Percentiles rank a stretch among this genome's conserved stretches.
Evolutionary conservation across 2,888 invertebrate genomes (phyloP).

Genomic region (Notocelia uddmanniana): DNA sequence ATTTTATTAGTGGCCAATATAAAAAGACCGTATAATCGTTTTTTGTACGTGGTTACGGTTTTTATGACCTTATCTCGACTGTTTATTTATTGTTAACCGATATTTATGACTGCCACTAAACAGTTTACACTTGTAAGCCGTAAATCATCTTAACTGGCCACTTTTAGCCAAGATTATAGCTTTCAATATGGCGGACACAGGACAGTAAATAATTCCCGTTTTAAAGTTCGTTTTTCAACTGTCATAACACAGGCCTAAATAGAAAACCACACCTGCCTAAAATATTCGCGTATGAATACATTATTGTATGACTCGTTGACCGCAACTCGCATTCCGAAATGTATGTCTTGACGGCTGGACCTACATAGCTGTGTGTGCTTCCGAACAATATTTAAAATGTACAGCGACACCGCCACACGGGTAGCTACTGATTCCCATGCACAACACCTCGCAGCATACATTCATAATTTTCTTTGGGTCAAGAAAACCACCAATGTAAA

Average conservation of each 20-base stretch:
- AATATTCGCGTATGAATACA: constrained; percentile 42
- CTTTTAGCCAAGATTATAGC: constrained; percentile 35
- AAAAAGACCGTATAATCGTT: constrained; percentile 57
- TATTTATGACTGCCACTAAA: constrained; percentile 63
- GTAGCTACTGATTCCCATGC: constrained; percentile 68
- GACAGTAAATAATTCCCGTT: constrained; percentile 36
- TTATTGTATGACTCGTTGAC: constrained; percentile 44
- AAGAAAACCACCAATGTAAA: constrained; percentile 67
- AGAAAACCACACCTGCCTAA: constrained; percentile 32
- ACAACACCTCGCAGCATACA: constrained; percentile 60
- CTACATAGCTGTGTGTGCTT: constrained; percentile 62
- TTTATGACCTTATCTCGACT: constrained; percentile 61
- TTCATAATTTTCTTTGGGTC: constrained; percentile 82
- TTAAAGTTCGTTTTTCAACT: constrained; percentile 9
- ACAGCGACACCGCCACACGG: constrained; percentile 58
- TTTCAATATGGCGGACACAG: constrained; percentile 31
- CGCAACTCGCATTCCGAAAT: constrained; percentile 58
- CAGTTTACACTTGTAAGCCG: constrained; percentile 56
- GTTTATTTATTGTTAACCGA: constrained; percentile 63
- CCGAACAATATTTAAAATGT: constrained; percentile 65
- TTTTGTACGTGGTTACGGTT: constrained; percentile 60
- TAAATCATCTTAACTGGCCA: constrained; percentile 61
- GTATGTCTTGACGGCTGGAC: constrained; percentile 54
- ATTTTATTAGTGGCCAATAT: constrained; percentile 28
- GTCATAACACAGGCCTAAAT: constrained; percentile 18